A percentile compares a stretch with the other conserved stretches of the same genome.
Evolutionary conservation across 2,113 vertebrate species (phyloP).

Genomic region (Oreochromis spilurus): DNA sequence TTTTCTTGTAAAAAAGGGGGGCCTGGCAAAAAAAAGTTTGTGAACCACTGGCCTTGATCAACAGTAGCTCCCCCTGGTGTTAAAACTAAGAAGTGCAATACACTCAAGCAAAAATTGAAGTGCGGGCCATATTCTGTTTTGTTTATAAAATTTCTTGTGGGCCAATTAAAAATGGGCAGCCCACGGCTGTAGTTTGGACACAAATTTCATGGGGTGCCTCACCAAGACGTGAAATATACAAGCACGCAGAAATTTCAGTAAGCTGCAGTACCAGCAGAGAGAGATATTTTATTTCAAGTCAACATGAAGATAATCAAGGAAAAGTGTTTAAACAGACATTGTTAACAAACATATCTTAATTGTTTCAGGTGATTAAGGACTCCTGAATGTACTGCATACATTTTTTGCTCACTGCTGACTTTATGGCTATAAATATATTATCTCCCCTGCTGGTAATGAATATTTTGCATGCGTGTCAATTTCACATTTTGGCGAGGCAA

Average conservation of each 20-base stretch:
- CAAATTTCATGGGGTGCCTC: background rate
- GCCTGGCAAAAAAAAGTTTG: too few relatives aligned
- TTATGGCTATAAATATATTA: background rate
- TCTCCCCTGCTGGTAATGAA: background rate
- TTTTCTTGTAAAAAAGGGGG: too few relatives aligned
- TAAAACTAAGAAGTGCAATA: too few relatives aligned
- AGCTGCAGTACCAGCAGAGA: background rate
- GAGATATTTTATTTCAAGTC: background rate
- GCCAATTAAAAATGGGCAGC: too few relatives aligned
- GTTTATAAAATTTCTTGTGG: too few relatives aligned
- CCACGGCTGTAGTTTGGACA: too few relatives aligned
- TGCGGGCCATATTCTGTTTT: too few relatives aligned
- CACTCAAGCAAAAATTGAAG: too few relatives aligned
- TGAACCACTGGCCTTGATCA: too few relatives aligned
- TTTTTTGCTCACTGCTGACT: background rate
- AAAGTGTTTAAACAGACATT: background rate
- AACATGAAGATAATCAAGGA: background rate
- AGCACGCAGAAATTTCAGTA: background rate
- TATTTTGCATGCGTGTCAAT: background rate
- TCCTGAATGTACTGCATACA: background rate
- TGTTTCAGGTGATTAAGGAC: background rate
- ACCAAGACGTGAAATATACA: background rate
- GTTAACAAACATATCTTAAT: background rate
- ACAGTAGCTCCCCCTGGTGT: too few relatives aligned
- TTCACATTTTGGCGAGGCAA: background rate